Percentiles rank a stretch among this genome's conserved stretches.
Evolutionary conservation across 2,113 vertebrate genomes (phyloP).

Genomic region (Alligator sinensis): DNA sequence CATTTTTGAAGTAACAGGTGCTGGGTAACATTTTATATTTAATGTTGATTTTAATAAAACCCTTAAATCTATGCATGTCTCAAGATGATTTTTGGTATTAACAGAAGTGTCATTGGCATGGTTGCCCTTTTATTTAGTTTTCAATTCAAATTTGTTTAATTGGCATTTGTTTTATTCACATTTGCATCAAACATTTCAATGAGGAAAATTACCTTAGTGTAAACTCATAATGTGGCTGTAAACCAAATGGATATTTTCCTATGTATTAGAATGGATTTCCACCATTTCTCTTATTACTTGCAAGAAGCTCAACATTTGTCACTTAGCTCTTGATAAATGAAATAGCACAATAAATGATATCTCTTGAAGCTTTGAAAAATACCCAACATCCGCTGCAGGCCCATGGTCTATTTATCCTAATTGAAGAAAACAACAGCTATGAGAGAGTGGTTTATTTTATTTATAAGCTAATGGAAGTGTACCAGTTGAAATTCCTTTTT

Average conservation of each 20-base stretch:
- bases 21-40: neutral
- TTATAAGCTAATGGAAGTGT: neutral
- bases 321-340: neutral
- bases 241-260: neutral
- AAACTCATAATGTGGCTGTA: neutral
- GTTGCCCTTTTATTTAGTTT: neutral
- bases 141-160: neutral
- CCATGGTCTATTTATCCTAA: accelerated
- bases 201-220: neutral
- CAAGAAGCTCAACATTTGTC: neutral
- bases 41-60: neutral
- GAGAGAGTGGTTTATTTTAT: accelerated
- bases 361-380: neutral
- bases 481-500: neutral
- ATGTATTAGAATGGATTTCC: neutral
- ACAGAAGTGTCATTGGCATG: neutral
- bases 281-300: neutral
- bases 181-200: neutral
- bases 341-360: neutral
- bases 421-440: neutral
- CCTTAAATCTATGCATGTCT: neutral
- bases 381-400: neutral
- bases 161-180: neutral
- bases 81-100: neutral
- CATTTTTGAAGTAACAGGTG: neutral